Percentiles rank a stretch among this genome's conserved stretches.
phyloP scores from a whole-genome alignment of 1,140 invertebrate species.

The Eriocheir sinensis region DNA sequence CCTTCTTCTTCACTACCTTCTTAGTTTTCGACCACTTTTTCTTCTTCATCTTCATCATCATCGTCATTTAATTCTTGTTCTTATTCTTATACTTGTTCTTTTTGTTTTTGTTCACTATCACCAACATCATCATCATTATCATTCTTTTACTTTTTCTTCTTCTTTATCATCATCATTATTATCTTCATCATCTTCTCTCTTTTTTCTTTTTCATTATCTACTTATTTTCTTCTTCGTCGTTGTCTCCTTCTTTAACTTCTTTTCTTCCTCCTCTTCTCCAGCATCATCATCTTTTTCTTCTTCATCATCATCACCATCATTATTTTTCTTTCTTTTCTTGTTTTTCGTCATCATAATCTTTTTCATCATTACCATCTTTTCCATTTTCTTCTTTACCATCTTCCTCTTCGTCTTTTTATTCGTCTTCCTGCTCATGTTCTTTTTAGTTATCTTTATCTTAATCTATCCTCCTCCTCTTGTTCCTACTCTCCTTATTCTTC shows the following conservation, averaged over 20 bases:
- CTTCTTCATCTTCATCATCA: background rate
- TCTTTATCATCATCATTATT: background rate
- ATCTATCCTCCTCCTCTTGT: background rate
- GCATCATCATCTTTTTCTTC: constrained; percentile 10
- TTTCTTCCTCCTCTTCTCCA: background rate
- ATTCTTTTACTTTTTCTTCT: background rate
- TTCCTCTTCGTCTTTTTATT: constrained; percentile 14
- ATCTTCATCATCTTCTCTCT: background rate
- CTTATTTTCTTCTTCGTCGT: background rate
- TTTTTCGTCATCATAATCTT: background rate
- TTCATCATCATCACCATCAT: background rate
- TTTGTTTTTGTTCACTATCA: background rate
- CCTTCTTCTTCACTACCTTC: background rate
- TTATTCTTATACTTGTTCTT: background rate
- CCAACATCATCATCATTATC: background rate
- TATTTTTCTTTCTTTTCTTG: background rate
- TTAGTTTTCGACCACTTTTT: background rate
- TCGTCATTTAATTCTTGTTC: too few species aligned
- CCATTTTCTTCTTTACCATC: background rate
- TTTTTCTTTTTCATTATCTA: background rate
- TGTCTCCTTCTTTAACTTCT: background rate
- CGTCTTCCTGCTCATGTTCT: background rate
- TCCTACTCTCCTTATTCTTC: background rate
- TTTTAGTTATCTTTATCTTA: background rate
- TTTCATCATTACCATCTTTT: background rate